phyloP scores from a whole-genome alignment of 2,888 invertebrate species.

The Omphaloscelis lunosa region DNA sequence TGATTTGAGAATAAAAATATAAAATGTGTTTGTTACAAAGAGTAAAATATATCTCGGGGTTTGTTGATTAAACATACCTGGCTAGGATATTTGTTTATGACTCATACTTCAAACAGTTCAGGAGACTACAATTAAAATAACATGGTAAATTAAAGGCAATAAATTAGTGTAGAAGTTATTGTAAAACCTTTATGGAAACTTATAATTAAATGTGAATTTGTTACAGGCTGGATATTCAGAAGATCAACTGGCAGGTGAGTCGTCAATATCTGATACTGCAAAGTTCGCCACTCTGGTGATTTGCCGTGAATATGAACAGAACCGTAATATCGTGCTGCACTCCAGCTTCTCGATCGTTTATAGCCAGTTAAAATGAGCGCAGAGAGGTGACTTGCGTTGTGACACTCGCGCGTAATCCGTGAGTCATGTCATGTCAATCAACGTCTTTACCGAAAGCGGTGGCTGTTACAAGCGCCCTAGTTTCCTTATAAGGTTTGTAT shows the following conservation, averaged over 20 bases:
- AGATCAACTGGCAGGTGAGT: slow-evolving; percentile 98
- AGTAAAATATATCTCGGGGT: too few relatives aligned
- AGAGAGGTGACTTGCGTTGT: slow-evolving; percentile 43
- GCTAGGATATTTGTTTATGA: slow-evolving; percentile 22
- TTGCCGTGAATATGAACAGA: slow-evolving; percentile 17
- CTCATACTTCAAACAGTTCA: slow-evolving; percentile 12
- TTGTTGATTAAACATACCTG: slow-evolving; percentile 31
- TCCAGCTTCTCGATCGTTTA: slow-evolving; percentile 7
- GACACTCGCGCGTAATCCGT: slow-evolving; percentile 72
- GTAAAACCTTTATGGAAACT: not conserved
- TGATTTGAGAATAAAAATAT: not conserved
- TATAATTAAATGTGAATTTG: slow-evolving; percentile 23
- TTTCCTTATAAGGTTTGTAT: slow-evolving; percentile 91
- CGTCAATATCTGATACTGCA: slow-evolving; percentile 58
- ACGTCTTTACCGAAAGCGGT: slow-evolving; percentile 87
- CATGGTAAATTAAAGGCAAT: slow-evolving; percentile 28
- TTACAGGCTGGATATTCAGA: slow-evolving; percentile 96
- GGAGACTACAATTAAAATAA: slow-evolving; percentile 21
- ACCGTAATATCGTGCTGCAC: slow-evolving; percentile 4
- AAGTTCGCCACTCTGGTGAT: slow-evolving; percentile 1
- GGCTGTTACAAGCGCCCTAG: slow-evolving; percentile 88
- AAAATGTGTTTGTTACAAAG: too few relatives aligned
- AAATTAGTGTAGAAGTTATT: not conserved
- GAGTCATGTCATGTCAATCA: slow-evolving; percentile 89
- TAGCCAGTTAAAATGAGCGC: slow-evolving; percentile 26